These are phyloP conservation scores for Muscicapa striata DNA, from an alignment of 2,797 vertebrate species.

Conservation along the genomic window DNA sequence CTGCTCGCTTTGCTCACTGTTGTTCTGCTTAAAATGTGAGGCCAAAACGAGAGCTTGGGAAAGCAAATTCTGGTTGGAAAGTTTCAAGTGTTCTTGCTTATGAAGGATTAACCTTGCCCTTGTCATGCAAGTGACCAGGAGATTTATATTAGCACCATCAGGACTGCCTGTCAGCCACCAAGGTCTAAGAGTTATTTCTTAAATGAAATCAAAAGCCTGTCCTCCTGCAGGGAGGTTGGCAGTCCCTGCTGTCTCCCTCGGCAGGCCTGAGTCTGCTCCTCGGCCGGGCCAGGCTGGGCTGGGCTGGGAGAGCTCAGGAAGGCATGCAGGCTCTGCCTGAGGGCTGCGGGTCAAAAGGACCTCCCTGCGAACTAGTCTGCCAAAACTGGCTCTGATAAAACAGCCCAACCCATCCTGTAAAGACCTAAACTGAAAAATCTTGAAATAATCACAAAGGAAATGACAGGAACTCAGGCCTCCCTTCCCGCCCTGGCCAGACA, in stretches of 20 bases:
- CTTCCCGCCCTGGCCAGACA: background rate
- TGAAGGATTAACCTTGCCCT: background rate
- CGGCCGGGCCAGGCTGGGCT: background rate
- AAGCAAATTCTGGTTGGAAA: background rate
- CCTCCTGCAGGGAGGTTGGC: background rate
- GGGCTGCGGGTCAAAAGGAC: background rate
- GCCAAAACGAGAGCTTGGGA: background rate
- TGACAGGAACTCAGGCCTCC: conserved; percentile 1
- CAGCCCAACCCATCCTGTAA: conserved; percentile 55
- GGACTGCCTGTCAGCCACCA: background rate
- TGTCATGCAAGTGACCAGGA: background rate
- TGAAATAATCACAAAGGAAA: conserved; percentile 49
- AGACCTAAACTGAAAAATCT: conserved; percentile 25
- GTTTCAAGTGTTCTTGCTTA: background rate
- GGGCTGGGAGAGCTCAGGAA: background rate
- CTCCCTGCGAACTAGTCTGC: background rate
- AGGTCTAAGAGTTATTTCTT: background rate
- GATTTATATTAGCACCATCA: background rate
- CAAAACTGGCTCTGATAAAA: conserved; percentile 21
- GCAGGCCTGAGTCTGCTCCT: too few relatives aligned
- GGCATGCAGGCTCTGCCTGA: background rate
- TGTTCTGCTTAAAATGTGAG: background rate
- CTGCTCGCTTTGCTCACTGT: background rate
- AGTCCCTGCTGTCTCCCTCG: background rate
- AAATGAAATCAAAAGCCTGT: background rate